Evolutionary conservation across 2,888 invertebrate genomes (phyloP), one percentile per base, ranked within the genome.

Genomic region (Linnaemya vulpina): DNA sequence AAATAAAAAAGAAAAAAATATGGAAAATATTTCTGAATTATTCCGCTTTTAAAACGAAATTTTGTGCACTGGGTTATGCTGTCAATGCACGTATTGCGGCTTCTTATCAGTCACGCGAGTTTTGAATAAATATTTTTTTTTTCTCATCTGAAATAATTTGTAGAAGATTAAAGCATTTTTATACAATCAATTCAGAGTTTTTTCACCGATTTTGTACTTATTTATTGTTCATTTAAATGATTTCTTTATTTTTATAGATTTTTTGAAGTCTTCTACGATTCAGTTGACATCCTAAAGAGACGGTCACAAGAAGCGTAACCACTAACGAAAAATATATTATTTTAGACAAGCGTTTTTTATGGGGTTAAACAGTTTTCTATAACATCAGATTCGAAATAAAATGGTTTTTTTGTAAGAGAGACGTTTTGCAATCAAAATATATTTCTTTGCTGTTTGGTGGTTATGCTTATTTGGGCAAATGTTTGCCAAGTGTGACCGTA

Each of bases 101-200:
- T 40, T 43, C 74, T 82, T 85, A 85, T 85, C 82, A 85, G 82
- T 82, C 85, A 85, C 85, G 85, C 85, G 82, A 85, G 82, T 79
- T 77, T 67, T 25, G 58, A 38, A 65, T 40, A 40, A 35, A 22
- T 22, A 49, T 8, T 13, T 13, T 17, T 46, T 67, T 8, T 53
- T 58, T 46, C 70, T 67, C 55, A n/a, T 25, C 7, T 63, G 58
- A 15, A 40, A 17, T 63, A 63, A 17, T 62, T 53, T 78, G 35
- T 67, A 4, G 15, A 13, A 15, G 53, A 62, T 38, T 78, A 25
- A 40, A n/a, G 7, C 17, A 17, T 51, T 60, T 77, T 49, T 68
- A 40, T 58, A 73, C 60, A 58, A 80, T 55, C 55, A 13, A 20
- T 58, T 74, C 38, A 40, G n/a, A 51, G 35, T 20, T 20, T 15